A percentile compares a stretch with the other conserved stretches of the same genome.
Conservation (phyloP, 2,888 invertebrate genomes). For the Prosopocoilus inquinatus region DNA sequence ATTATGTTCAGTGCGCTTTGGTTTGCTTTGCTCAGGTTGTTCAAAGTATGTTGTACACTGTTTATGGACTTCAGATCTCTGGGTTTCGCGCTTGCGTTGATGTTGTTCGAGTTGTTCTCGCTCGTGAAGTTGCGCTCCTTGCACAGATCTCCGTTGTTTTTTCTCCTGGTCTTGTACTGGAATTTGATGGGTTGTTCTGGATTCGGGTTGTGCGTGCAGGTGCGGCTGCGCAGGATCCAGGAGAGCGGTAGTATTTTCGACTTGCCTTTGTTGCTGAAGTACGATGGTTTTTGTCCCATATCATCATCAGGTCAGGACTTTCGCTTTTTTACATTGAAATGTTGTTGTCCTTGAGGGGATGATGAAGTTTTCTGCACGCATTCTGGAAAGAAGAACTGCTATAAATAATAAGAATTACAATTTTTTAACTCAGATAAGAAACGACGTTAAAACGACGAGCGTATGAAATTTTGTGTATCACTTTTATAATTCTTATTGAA, state of each 20-base stretch:
- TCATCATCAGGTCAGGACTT: conserved; percentile 2
- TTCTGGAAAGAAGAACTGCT: too few relatives aligned
- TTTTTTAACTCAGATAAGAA: too few relatives aligned
- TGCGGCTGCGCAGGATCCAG: conserved; percentile 67
- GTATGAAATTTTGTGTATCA: too few relatives aligned
- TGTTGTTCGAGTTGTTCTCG: conserved; percentile 20
- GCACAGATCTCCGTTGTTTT: conserved; percentile 32
- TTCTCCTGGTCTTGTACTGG: conserved; percentile 45
- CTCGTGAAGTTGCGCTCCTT: conserved; percentile 10
- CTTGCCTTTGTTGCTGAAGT: conserved; percentile 44
- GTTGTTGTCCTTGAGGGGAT: not conserved
- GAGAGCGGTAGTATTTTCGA: conserved; percentile 74
- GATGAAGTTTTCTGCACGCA: not conserved
- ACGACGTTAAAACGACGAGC: too few relatives aligned
- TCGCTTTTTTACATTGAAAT: not conserved
- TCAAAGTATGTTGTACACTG: conserved; percentile 25
- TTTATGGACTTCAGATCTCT: conserved; percentile 25
- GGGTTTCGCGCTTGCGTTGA: conserved; percentile 5
- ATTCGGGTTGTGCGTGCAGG: conserved; percentile 40
- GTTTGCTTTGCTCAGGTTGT: conserved; percentile 31
- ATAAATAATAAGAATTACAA: too few relatives aligned
- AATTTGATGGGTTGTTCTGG: conserved; percentile 51
- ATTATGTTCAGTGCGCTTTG: conserved; percentile 28
- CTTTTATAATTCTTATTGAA: too few relatives aligned
- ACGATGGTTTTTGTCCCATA: conserved; percentile 59